Evolutionary conservation across 2,888 invertebrate genomes (phyloP), one percentile per base, ranked within the genome.

Genomic region (Andricus curvator): DNA sequence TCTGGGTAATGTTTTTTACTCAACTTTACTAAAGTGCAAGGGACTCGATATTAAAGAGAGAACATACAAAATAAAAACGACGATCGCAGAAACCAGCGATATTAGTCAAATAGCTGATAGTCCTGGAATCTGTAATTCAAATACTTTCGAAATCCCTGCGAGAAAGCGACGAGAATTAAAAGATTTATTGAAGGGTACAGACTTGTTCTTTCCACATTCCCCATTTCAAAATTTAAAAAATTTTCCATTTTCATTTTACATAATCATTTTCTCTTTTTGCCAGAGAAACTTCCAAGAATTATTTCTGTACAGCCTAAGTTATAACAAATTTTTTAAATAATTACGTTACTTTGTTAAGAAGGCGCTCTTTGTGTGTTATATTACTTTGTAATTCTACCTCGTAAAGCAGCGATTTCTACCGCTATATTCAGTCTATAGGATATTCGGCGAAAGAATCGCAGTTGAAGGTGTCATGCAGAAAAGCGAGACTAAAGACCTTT

Each of bases 361-460:
- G 83, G 85, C 83, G 84, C 82, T 84, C 82, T 80, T 85, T 80
- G 84, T 85, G 83, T 81, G 74, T 66, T 83, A 82, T 84, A 83
- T 84, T 84, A 83, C 81, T 84, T 81, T 81, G 70, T 82, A 81
- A 84, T 78, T 81, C 83, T 83, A 84, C 80, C 76, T 60, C 81
- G 51, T 80, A 78, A 77, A 70, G 79, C 82, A 66, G 66, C 44
- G 78, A 77, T 78, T 68, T 60, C 56, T 78, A 78, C 74, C 37
- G 44, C 70, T 65, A 77, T 44, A 33, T 62, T 60, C 60, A 77
- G 60, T 78, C 56, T 66, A 66, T 44, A 64, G 48, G 60, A 60
- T 64, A 74, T 70, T 74, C 51, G 74, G 74, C 74, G 74, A 74
- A 74, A 74, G 74, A 74, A 74, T 74, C 51, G 70, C 48, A 44